Evolutionary conservation across 2,797 vertebrate species (phyloP).

Genomic region (Aphelocoma californica): DNA sequence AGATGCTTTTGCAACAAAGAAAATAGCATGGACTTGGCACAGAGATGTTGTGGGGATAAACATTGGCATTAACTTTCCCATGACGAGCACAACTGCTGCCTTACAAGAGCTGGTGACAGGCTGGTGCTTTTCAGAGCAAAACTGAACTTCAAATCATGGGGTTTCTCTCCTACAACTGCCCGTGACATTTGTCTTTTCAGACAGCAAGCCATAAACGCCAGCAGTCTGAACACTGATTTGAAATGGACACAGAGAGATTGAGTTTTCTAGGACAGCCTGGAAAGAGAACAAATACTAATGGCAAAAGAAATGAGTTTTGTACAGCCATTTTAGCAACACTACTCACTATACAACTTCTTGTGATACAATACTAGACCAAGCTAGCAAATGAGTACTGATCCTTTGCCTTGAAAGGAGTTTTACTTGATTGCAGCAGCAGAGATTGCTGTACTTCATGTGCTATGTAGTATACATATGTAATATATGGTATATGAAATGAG

Average conservation of each 20-base stretch:
- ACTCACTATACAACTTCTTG: background rate
- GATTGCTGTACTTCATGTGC: background rate
- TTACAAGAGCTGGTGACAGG: background rate
- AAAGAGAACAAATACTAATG: background rate
- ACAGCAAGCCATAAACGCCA: constrained; percentile 67
- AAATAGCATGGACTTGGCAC: background rate
- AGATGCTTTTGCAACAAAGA: background rate
- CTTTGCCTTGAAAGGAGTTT: background rate
- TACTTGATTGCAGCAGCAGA: background rate
- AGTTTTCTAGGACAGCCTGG: constrained; percentile 64
- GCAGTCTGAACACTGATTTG: constrained; percentile 63
- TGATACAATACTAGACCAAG: background rate
- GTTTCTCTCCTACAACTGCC: background rate
- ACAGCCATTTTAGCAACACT: background rate
- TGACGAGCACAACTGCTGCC: background rate
- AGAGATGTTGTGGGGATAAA: background rate
- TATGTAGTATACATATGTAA: background rate
- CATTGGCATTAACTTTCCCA: background rate
- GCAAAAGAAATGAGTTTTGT: background rate
- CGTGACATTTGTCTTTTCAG: constrained; percentile 37
- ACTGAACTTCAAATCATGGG: background rate
- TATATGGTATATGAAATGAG: background rate
- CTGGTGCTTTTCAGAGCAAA: background rate
- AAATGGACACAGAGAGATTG: constrained; percentile 44
- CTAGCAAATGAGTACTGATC: background rate